These are phyloP conservation scores for Fragum fragum DNA, from an alignment of 2,888 invertebrate species.

Conservation along the genomic window DNA sequence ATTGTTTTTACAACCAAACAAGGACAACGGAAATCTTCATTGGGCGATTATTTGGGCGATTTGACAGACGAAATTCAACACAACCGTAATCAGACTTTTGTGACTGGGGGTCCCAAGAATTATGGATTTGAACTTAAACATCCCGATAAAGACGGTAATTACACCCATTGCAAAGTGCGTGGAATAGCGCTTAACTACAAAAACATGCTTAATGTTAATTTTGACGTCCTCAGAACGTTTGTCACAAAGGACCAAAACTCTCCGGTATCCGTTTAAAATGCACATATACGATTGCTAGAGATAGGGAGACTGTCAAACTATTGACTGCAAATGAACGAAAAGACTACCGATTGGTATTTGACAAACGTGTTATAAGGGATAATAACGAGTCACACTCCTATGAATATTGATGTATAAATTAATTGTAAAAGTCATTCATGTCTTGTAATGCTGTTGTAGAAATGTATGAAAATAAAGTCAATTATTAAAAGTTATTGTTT, in stretches of 20 bases:
- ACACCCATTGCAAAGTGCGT: no score
- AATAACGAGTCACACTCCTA: slow-evolving; percentile 23
- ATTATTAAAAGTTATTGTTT: no score
- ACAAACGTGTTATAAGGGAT: slow-evolving; percentile 33
- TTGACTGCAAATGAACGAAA: slow-evolving; percentile 27
- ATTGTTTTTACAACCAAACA: slow-evolving; percentile 30
- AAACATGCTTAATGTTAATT: slow-evolving; percentile 23
- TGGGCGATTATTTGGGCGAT: no score
- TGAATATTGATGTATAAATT: slow-evolving; percentile 15
- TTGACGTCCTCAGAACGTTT: slow-evolving; percentile 24
- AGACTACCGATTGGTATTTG: slow-evolving; percentile 36
- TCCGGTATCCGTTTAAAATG: slow-evolving; percentile 76
- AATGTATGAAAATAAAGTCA: no score
- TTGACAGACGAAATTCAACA: no score
- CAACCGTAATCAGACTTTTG: no score
- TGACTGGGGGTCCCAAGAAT: slow-evolving; percentile 42
- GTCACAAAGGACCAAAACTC: slow-evolving; percentile 68
- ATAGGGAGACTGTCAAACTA: slow-evolving; percentile 21
- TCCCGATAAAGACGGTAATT: slow-evolving; percentile 33
- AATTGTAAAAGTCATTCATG: no score
- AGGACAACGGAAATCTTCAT: slow-evolving; percentile 50
- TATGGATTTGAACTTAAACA: slow-evolving; percentile 30
- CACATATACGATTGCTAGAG: slow-evolving; percentile 26
- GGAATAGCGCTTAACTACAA: slow-evolving; percentile 36
- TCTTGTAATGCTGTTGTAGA: no score